Base-by-base conservation (phyloP, 1,140 invertebrate genomes). In the Antheraea pernyi region DNA sequence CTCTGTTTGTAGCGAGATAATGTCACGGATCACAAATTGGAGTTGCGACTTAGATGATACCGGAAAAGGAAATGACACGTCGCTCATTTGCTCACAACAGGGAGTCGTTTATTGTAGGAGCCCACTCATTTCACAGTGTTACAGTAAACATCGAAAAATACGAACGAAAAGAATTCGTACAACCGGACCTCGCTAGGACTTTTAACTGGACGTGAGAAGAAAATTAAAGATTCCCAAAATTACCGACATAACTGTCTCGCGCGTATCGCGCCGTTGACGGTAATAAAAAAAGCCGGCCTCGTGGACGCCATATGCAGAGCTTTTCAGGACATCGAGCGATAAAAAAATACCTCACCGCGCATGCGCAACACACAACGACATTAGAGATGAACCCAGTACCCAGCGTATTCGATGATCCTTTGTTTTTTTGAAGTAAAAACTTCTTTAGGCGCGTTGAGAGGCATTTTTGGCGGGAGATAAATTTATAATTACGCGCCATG, bases 261-360 rank as follows among this genome's bases (percentile, higher is more conserved):
- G 67, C 72, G 73, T 73, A 70, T 65, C 73, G 65, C 70, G 60
- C 67, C 60, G 66, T 68, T 70, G 75, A 59, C 69, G 69, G 73
- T 79, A 84, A 86, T 82, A 84, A 83, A 62, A 70, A 22, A 65
- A 48, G 18, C 16, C n/a, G 7, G 72, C 70, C 59, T 76, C 71
- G 76, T 71, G 83, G 72, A 79, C 74, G 70, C 78, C 78, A 83
- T 83, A 71, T 80, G 75, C 72, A 76, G 76, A 73, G 77, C 73
- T 72, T 61, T 71, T 76, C 77, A 74, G 66, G 69, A 67, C 69
- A 68, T 70, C 66, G 70, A 71, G 68, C 78, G 68, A 81, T 78
- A 85, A 83, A 83, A 83, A n/a, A 83, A 73, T 65, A 75, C 75
- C 77, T 73, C 78, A 76, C 65, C 71, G 75, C 78, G 80, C 82